A percentile compares a stretch with the other conserved stretches of the same genome.
phyloP scores from a whole-genome alignment of 1,140 invertebrate genomes.

The Diorhabda sublineata region DNA sequence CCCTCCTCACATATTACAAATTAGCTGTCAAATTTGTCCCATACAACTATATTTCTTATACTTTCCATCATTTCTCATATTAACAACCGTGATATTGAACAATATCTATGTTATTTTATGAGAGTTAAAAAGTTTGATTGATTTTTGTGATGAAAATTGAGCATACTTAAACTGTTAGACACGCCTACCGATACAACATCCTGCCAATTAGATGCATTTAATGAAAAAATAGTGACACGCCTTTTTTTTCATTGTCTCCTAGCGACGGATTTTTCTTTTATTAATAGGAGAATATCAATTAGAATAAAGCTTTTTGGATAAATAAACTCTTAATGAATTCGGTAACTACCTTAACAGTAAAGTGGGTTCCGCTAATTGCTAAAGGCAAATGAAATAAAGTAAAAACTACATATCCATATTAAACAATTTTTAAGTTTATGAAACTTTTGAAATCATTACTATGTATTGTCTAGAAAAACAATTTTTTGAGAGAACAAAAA shows the following conservation, averaged over 20 bases:
- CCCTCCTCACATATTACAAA: conserved; percentile 10
- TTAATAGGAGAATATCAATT: too few relatives aligned
- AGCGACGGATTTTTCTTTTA: neutral
- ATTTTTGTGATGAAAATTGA: neutral
- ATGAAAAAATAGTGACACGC: neutral
- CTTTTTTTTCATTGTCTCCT: neutral
- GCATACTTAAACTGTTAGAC: neutral
- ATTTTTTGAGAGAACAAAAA: too few relatives aligned
- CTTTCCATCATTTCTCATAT: neutral
- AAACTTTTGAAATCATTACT: too few relatives aligned
- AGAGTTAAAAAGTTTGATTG: neutral
- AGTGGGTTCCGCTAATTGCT: too few relatives aligned
- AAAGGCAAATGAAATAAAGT: too few relatives aligned
- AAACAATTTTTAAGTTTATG: too few relatives aligned
- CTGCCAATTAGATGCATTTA: neutral
- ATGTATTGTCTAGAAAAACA: too few relatives aligned
- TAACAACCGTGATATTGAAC: neutral
- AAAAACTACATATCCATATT: too few relatives aligned
- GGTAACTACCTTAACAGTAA: too few relatives aligned
- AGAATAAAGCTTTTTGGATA: too few relatives aligned
- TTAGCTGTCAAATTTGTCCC: conserved; percentile 7
- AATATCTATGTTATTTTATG: neutral
- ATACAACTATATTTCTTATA: conserved; percentile 7
- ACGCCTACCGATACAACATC: neutral
- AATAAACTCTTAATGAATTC: too few relatives aligned